Base-by-base conservation (phyloP, 2,113 vertebrate species). In the Hemichromis elongatus region DNA sequence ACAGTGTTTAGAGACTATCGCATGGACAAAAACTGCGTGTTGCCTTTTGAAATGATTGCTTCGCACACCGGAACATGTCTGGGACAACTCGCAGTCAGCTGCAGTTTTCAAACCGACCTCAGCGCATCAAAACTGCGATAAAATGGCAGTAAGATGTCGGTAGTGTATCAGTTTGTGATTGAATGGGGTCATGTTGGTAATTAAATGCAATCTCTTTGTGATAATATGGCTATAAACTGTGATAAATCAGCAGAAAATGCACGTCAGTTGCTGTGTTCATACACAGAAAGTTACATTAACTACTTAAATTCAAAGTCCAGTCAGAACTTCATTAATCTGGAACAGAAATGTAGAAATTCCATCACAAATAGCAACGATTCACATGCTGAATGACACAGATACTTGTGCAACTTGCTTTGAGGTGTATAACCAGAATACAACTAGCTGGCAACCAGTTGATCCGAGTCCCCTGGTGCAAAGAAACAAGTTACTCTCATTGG, bases 381-480 rank as follows among this genome's bases (percentile, higher is more conserved):
- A 16, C 24, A 21, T 42, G 12, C 35, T 14, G 12, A 16, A 16
- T 21, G 13, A 42, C 35, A 40, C 2, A 1, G 37, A 37, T 24
- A 14, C n/a, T 68, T n/a, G 12, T n/a, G 0, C 21, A 42, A 9
- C n/a, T 37, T 45, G 63, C 14, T 0, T 24, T 70, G 9, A 45
- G 21, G 37, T 26, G 7, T 26, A 70, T 45, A 70, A 45, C 7
- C 63, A 6, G 63, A 0, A 68, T 42, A 4, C 37, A 24, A 68
- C 0, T n/a, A 68, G n/a, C 4, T 24, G n/a, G 12, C 3, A 21
- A 45, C 66, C 37, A 19, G 24, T 9, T 59, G 26, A 59, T 30
- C 16, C 1, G 0, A 59, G 56, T 33, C 28, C 16, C 56, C 28
- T 19, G 18, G 3, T 59, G 28, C 6, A 12, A 56, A 66, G 10